Evolutionary conservation across 1,140 invertebrate species (phyloP).

Genomic region (Papilio glaucus): DNA sequence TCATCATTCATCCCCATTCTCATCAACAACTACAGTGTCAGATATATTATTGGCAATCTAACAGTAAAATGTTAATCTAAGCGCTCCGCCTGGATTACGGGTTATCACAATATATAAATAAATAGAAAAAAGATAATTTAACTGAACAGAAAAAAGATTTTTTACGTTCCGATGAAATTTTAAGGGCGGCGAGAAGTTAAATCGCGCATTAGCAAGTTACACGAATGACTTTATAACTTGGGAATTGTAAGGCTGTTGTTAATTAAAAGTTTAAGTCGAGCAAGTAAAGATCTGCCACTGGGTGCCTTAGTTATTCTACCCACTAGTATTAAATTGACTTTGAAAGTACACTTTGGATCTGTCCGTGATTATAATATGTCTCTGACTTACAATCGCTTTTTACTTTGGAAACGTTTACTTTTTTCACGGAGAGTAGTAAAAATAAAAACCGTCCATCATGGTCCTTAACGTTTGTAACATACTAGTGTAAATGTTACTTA

Average conservation of each 20-base stretch:
- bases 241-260: constrained; percentile 3
- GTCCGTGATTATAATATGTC: not conserved
- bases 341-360: constrained; percentile 2
- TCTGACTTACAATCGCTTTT: not conserved
- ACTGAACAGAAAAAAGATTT: not conserved
- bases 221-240: not conserved
- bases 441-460: not conserved
- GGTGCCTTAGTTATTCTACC: not conserved
- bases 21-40: no score
- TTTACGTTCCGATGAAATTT: not conserved
- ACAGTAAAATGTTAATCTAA: no score
- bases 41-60: no score
- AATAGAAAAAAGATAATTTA: not conserved
- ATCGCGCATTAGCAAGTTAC: not conserved
- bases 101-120: no score
- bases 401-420: constrained; percentile 7
- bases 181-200: not conserved
- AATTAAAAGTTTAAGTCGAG: constrained; percentile 12
- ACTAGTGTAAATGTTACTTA: not conserved
- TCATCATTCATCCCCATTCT: no score
- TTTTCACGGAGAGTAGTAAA: not conserved
- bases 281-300: not conserved
- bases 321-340: not conserved
- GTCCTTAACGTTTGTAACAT: not conserved
- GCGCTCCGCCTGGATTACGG: no score